phyloP scores from a whole-genome alignment of 2,113 vertebrate genomes.

The Pterocles orientalis region DNA sequence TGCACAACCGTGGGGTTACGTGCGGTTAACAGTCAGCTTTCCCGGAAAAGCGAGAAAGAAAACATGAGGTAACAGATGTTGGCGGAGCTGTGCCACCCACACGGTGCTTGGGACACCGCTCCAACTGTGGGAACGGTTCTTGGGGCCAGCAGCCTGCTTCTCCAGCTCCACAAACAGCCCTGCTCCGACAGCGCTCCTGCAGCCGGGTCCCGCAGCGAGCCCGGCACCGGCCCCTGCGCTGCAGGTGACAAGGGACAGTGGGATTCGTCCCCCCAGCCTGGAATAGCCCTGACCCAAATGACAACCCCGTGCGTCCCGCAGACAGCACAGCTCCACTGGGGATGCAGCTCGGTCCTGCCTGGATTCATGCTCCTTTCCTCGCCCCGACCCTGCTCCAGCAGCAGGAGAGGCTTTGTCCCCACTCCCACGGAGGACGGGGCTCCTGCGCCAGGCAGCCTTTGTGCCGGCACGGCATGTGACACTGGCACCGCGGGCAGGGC shows the following conservation, averaged over 20 bases:
- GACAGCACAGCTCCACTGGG: not conserved
- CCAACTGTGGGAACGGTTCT: not conserved
- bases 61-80: slow-evolving; percentile 49
- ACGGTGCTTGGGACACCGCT: not conserved
- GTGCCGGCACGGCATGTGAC: not conserved
- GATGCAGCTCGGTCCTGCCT: not conserved
- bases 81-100: slow-evolving; percentile 48
- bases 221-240: not conserved
- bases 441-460: not conserved
- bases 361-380: not conserved
- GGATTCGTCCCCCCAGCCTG: not conserved
- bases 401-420: not conserved
- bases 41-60: slow-evolving; percentile 13
- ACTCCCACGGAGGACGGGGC: fast-evolving
- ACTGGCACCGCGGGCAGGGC: not conserved
- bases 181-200: not conserved
- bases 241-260: fast-evolving
- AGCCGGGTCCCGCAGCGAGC: not conserved
- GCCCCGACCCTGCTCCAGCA: not conserved
- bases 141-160: not conserved
- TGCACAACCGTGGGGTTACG: slow-evolving; percentile 16
- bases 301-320: fast-evolving
- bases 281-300: not conserved
- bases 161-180: not conserved
- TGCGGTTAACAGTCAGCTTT: slow-evolving; percentile 35